Base-by-base conservation (phyloP, 2,888 invertebrate species). In the Drosophila tripunctata region DNA sequence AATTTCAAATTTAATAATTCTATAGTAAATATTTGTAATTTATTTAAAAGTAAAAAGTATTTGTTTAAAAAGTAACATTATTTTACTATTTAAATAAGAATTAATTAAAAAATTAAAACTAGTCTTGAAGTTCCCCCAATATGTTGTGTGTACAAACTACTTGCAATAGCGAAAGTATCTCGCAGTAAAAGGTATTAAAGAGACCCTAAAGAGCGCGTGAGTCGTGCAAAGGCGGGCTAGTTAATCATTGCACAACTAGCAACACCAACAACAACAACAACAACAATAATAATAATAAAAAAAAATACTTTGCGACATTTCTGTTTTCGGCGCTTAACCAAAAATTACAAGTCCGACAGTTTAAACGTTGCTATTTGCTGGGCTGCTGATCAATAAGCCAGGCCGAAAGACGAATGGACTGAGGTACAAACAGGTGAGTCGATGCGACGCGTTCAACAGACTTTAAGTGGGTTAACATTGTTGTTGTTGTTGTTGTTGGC, bases 371-470 rank as follows among this genome's bases (percentile, higher is more conserved):
- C 76, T 56, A 86, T 85, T 82, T 81, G 65, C 62, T 63, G 58
- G 55, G 44, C 82, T 44, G 63, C 71, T 50, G 71, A 87, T 85
- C 82, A 78, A 87, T 82, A 72, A 61, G 67, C 45, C 66, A 61
- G 65, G 55, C 38, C 44, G 27, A 17, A 15, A 44, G 36, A 40
- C 36, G 33, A n/a, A n/a, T n/a, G n/a, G 56, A 55, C 56, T 24
- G 57, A 31, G 33, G 19, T 38, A 24, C 64, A 27, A 48, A 56
- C 67, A 65, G 62, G 60, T 73, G 74, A 67, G 56, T 38, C 61
- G 44, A 48, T 43, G 83, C 87, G 87, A 45, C 45, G 83, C 87
- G 87, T 87, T 81, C 88, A 88, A 88, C 78, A 84, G 47, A 87
- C 83, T 66, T 57, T 69, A 88, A 88, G 85, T 88, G 86, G 83